Base-by-base conservation (phyloP, 2,888 invertebrate species). In the Agriopis leucophaearia region DNA sequence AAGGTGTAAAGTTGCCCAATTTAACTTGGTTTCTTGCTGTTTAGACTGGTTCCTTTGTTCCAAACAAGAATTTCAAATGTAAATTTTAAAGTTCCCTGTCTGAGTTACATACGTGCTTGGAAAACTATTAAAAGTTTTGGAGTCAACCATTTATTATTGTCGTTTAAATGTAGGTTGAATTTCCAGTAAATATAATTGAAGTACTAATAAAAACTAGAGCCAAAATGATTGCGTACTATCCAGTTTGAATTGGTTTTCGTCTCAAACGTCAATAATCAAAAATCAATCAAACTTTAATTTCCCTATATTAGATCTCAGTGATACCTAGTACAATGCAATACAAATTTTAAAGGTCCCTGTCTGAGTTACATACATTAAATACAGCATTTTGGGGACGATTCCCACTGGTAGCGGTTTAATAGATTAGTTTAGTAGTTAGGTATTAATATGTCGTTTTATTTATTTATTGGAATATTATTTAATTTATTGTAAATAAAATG, bases 1-100 rank as follows among this genome's bases (percentile, higher is more conserved):
- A 80, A 80, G 79, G 79, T 81, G 78, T 76, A 84, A 80, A 84
- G 81, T 85, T 85, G 78, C 76, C 77, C 80, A 79, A 83, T 85
- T 84, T 80, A 84, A 85, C 82, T 84, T 82, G 77, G 82, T 83
- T 82, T 78, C 74, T 72, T 75, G 76, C 79, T 76, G 77, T 83
- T 72, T 73, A 69, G 74, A 78, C 82, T 77, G 77, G 80, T 79
- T 78, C 76, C 74, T 75, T 81, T 81, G 84, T 82, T 83, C 82
- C 77, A 70, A 76, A 78, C 78, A 76, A 71, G 78, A 78, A 77
- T 78, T 81, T 73, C 74, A 76, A 79, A 80, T 81, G 78, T 79
- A 79, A 80, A 78, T 80, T 78, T 72, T 69, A 76, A 82, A 81
- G 74, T 81, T 69, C 72, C 54, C 47, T 40, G 57, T 55, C 58